Conservation (phyloP, 2,888 invertebrate species). For the Macropis europaea region DNA sequence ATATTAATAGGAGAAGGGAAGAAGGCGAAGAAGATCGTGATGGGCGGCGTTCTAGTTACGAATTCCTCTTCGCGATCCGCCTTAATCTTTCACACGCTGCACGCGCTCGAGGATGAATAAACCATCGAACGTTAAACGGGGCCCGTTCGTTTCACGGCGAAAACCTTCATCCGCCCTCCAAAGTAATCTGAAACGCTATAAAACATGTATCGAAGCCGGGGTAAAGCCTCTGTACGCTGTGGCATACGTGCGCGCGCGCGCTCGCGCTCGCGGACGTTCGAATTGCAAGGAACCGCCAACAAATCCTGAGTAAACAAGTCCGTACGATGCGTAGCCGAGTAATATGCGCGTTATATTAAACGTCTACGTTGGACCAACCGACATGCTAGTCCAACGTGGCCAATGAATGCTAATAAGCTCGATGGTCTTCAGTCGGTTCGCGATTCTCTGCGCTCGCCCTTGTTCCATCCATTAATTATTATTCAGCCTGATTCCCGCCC, state of each 20-base stretch:
- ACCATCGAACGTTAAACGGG: slow-evolving; percentile 17
- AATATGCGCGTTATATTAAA: slow-evolving; percentile 45
- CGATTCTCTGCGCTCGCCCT: not conserved
- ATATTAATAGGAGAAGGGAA: too few relatives aligned
- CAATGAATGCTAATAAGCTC: slow-evolving; percentile 7
- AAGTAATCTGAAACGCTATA: slow-evolving; percentile 43
- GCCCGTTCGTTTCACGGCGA: not conserved
- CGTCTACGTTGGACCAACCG: slow-evolving; percentile 22
- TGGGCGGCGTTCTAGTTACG: slow-evolving; percentile 21
- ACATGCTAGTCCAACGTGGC: not conserved
- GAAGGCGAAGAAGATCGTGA: too few relatives aligned
- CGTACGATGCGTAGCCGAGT: slow-evolving; percentile 36
- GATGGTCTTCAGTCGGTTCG: not conserved
- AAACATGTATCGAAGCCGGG: slow-evolving; percentile 45
- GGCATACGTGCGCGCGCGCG: not conserved
- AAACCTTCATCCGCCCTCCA: slow-evolving; percentile 25
- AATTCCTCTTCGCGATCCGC: slow-evolving; percentile 15
- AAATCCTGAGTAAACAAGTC: slow-evolving; percentile 46
- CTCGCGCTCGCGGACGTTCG: slow-evolving; percentile 14
- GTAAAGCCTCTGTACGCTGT: too few relatives aligned
- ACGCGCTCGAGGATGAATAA: slow-evolving; percentile 29
- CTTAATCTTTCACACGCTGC: not conserved
- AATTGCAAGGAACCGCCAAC: slow-evolving; percentile 45
- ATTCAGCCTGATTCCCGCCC: not conserved
- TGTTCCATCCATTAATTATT: not conserved